Conservation (phyloP, 2,797 vertebrate genomes). For the Periparus ater region DNA sequence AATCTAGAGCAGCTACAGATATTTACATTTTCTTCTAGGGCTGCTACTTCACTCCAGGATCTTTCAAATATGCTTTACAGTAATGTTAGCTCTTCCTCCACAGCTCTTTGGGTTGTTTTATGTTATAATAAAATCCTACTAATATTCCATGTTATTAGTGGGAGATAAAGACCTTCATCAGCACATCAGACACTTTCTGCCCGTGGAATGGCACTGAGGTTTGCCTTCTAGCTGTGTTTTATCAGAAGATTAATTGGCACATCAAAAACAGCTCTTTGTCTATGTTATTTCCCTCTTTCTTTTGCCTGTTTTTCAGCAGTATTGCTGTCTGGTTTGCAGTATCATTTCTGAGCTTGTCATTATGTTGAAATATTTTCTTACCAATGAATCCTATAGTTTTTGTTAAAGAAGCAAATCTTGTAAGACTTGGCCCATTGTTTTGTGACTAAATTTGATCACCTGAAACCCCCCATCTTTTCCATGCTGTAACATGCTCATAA, state of each 20-base stretch:
- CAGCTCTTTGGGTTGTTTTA: background rate
- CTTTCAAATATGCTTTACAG: background rate
- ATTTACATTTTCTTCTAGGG: background rate
- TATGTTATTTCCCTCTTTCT: background rate
- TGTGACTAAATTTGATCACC: background rate
- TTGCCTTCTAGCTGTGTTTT: constrained; percentile 18
- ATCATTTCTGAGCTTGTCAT: background rate
- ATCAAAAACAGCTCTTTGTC: background rate
- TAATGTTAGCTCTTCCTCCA: background rate
- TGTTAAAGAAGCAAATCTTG: background rate
- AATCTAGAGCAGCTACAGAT: background rate
- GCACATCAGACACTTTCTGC: background rate
- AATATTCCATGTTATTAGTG: background rate
- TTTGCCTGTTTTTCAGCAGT: background rate
- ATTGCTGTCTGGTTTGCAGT: background rate
- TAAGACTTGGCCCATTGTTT: background rate
- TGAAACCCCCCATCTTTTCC: background rate
- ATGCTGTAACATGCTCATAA: background rate
- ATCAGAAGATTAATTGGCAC: background rate
- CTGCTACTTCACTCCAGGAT: background rate
- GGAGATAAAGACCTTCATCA: background rate
- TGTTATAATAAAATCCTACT: background rate
- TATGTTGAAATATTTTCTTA: background rate
- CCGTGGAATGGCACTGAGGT: background rate
- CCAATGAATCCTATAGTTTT: background rate